Evolutionary conservation across 2,113 vertebrate species (phyloP).

Genomic region (Strix aluco): DNA sequence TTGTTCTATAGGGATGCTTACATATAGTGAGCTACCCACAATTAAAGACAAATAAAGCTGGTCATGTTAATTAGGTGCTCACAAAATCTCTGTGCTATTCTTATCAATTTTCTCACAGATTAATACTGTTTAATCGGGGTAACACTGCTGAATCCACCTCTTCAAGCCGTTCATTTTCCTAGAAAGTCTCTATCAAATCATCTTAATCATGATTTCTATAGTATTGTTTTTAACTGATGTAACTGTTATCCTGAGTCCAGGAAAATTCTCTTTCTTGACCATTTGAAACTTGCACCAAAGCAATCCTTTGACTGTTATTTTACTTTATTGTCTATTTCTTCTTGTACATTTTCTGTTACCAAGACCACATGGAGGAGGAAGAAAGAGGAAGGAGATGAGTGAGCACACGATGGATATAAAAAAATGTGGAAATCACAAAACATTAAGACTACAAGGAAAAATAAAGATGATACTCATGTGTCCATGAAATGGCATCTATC

Average conservation of each 20-base stretch:
- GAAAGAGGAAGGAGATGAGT: background rate
- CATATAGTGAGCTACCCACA: background rate
- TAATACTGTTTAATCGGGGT: background rate
- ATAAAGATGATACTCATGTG: background rate
- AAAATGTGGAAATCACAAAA: background rate
- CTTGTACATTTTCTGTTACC: background rate
- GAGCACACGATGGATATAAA: background rate
- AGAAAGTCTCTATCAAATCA: background rate
- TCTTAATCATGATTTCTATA: background rate
- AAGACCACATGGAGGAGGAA: background rate
- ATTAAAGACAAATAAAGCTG: background rate
- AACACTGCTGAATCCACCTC: background rate
- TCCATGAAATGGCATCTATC: background rate
- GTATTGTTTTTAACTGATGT: background rate
- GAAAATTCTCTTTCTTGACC: background rate
- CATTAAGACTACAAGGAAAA: background rate
- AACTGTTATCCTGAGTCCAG: background rate
- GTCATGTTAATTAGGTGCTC: background rate
- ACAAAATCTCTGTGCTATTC: background rate
- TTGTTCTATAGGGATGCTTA: background rate
- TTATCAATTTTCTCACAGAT: background rate
- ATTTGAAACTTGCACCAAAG: background rate
- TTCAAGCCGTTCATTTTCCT: background rate
- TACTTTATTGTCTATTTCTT: background rate
- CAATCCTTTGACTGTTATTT: background rate